Evolutionary conservation across 2,888 invertebrate species (phyloP), one percentile per base, ranked within the genome.

Genomic region (Netelia virgata): DNA sequence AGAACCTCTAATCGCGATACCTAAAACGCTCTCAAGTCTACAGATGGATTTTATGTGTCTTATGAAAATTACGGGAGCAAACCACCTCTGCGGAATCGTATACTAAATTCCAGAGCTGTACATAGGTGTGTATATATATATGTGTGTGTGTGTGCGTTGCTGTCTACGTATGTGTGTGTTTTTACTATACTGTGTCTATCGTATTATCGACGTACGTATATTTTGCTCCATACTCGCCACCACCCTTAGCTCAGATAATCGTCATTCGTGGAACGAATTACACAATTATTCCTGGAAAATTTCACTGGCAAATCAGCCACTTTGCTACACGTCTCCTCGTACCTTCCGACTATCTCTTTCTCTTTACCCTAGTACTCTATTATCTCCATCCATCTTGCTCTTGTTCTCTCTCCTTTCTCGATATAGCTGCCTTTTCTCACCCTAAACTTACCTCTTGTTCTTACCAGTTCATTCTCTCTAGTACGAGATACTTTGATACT

Each of bases 1-100:
- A 75, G 85, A 79, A 74, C 43, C 80, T 87, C 85, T 84, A 88
- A 90, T 88, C 87, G 87, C 82, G 82, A 75, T 81, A 70, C 82
- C 84, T 80, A 81, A 85, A 85, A 87, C 85, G 86, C 85, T 79
- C 53, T 79, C 75, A 80, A 41, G 9, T 55, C 55, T 20, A 53
- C 23, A 85, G 79, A 74, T 78, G 77, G 47, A 70, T 81, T 87
- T 87, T 85, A 89, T 87, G 85, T 86, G 77, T 70, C 82, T 86
- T 85, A 86, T 86, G 86, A 88, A 87, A 87, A 88, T 87, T 85
- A 81, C 85, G 63, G 77, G 75, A 73, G 84, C 59, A 68, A 85
- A 85, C 76, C 76, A 68, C 28, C 23, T 43, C 66, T 76, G 16
- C 36, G 61, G 50, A 61, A 47, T 10, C 43, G 36, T 53, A 9